Base-by-base conservation (phyloP, 2,888 invertebrate species). In the Nowickia ferox region DNA sequence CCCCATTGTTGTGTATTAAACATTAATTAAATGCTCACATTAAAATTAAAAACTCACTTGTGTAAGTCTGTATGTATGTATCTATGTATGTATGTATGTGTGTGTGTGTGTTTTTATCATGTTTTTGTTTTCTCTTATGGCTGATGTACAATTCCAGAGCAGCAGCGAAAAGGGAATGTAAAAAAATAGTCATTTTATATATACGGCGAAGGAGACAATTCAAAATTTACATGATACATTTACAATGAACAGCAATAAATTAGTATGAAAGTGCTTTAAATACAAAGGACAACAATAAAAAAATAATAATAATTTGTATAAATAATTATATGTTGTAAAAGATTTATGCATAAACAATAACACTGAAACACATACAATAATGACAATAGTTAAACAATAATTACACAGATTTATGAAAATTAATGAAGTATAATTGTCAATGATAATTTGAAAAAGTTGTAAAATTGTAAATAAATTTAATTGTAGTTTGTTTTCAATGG, bases 1-100 rank as follows among this genome's bases (percentile, higher is more conserved):
- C 87, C 87, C 87, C 79, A 74, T 71, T 87, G 88, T 57, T 79
- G 63, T 68, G 65, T 81, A 84, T 87, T 86, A 87, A 88, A 82
- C 81, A 86, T 88, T 87, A 87, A 88, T 87, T 84, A 86, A 83
- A 84, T 83, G 79, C 83, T 74, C 59, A 81, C 83, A 87, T 87
- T 86, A 87, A 87, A 87, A 87, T 88, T 87, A 88, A 87, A 88
- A 87, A 87, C 87, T 86, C 87, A 86, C 87, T 87, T 78, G 87
- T 77, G 84, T 82, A 57, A 86, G 68, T 84, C 46, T 83, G 53
- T 44, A 5, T 46, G 30, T 30, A 4, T 19, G n/a, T 57, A n/a
- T n/a, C n/a, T n/a, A n/a, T n/a, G n/a, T 82, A 57, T 87, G 68
- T 84, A 46, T 83, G 53, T 44, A 5, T 46, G 30, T 30, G 30